A percentile compares a stretch with the other conserved stretches of the same genome.
phyloP scores from a whole-genome alignment of 2,888 invertebrate species.

The Oasisia sp. region DNA sequence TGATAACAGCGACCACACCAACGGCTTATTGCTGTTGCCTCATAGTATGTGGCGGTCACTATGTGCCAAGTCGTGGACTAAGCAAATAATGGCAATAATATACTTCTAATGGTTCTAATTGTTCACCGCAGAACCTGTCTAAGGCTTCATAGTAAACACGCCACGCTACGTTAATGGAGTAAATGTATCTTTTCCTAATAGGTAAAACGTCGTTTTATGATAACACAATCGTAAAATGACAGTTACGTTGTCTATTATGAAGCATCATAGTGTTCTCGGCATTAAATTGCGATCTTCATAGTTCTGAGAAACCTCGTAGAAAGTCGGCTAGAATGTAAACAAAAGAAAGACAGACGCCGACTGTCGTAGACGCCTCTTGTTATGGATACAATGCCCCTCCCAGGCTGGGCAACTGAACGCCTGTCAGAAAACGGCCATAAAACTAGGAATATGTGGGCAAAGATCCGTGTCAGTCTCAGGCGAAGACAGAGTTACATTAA shows the following conservation, averaged over 20 bases:
- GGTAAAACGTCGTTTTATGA: background rate
- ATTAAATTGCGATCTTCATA: background rate
- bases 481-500: background rate
- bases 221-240: background rate
- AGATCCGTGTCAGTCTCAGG: background rate
- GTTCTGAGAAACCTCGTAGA: constrained; percentile 3
- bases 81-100: too few relatives aligned
- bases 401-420: background rate
- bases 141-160: too few relatives aligned
- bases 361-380: background rate
- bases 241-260: background rate
- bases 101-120: too few relatives aligned
- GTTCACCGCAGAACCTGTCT: too few relatives aligned
- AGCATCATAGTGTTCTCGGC: background rate
- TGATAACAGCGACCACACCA: too few relatives aligned
- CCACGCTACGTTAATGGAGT: too few relatives aligned
- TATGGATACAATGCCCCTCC: background rate
- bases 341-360: background rate
- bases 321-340: background rate
- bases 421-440: background rate
- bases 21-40: too few relatives aligned
- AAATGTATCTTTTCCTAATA: too few relatives aligned
- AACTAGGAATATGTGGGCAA: background rate
- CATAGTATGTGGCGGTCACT: too few relatives aligned
- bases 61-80: too few relatives aligned